Evolutionary conservation across 2,797 vertebrate species (phyloP), one percentile per base, ranked within the genome.

Genomic region (Melanotaenia pygmaea): DNA sequence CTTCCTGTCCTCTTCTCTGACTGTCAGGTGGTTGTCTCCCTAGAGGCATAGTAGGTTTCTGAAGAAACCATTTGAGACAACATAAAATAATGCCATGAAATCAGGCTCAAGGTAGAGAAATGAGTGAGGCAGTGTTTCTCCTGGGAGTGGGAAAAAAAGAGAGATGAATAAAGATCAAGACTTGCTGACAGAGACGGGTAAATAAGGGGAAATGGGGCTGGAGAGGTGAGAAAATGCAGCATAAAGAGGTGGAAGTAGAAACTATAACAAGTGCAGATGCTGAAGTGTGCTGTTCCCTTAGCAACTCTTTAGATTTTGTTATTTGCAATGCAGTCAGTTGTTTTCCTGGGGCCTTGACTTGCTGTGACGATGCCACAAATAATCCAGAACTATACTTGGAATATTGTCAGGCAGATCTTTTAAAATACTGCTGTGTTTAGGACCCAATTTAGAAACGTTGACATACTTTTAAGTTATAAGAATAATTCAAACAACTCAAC

Each of bases 21-120:
- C 68, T 79, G 75, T 78, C 82, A 76, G 67, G 37, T 63, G 59
- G 70, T 72, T 57, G 34, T 64, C 65, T 86, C 77, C 70, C 84
- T 54, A 5, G 61, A 80, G 81, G 70, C 75, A 45, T 28, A 38
- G 43, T 73, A 43, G 53, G 62, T 66, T 79, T 79, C 69, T 68
- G 58, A 81, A 75, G 64, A 83, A 72, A 81, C 62, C 32, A 61
- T 83, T 81, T 76, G 38, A 70, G 66, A 82, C 67, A 82, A 70
- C 68, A 76, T 57, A 84, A 70, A 77, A 81, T 59, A 66, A 80
- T 70, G 62, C 65, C 59, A 59, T 62, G 22, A 66, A 80, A 82
- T 69, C 65, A 37, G 68, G 43, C 32, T 59, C 32, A 59, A 75
- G 32, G 45, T n/a, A 68, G 12, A 58, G 24, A 63, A 43, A 43